These are phyloP conservation scores for Scortum barcoo DNA, from an alignment of 2,113 vertebrate species.

Conservation along the genomic window DNA sequence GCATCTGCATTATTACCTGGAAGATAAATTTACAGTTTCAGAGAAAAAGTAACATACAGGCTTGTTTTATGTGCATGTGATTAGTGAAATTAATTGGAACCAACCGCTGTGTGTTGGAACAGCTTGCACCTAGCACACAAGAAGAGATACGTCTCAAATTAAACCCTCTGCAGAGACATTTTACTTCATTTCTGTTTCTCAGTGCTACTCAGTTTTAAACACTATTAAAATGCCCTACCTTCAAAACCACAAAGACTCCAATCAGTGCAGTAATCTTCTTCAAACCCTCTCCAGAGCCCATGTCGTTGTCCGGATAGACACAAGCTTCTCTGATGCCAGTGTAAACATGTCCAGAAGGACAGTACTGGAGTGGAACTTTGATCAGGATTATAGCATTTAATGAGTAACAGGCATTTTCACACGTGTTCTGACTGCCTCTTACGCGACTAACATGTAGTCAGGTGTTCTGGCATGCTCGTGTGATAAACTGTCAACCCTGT, in stretches of 20 bases:
- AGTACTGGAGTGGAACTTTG: conserved; percentile 68
- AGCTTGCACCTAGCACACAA: conserved; percentile 67
- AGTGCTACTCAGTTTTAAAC: neutral
- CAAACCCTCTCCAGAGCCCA: conserved; percentile 45
- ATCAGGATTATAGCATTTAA: conserved; percentile 54
- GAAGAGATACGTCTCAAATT: neutral
- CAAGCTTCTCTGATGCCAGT: neutral
- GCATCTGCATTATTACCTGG: conserved; percentile 75
- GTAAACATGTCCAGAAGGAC: conserved; percentile 50
- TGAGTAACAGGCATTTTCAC: conserved; percentile 49
- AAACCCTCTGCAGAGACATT: neutral
- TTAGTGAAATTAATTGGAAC: neutral
- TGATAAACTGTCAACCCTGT: conserved; percentile 5
- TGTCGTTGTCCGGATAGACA: conserved; percentile 26
- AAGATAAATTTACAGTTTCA: neutral
- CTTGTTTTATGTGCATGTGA: neutral
- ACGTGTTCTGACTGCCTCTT: neutral
- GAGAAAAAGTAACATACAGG: neutral
- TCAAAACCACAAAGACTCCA: conserved; percentile 55
- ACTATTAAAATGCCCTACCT: conserved; percentile 51
- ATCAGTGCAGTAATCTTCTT: conserved; percentile 47
- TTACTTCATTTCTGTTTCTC: neutral
- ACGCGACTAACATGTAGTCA: neutral
- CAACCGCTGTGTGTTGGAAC: conserved; percentile 64
- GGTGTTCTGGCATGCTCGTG: neutral